phyloP scores from a whole-genome alignment of 1,140 invertebrate genomes.

The Latrodectus geometricus region DNA sequence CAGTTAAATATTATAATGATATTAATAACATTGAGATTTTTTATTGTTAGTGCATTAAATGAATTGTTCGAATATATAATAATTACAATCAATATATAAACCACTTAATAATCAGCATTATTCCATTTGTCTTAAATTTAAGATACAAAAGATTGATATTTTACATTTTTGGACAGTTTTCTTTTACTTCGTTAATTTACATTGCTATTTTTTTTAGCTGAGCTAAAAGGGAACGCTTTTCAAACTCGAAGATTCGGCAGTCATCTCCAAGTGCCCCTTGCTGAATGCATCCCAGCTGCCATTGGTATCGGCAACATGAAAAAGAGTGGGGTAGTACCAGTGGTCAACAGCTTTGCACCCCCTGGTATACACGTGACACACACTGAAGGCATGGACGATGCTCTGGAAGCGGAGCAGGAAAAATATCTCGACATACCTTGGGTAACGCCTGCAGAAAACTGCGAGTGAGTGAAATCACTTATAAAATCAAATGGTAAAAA shows the following conservation, averaged over 20 bases:
- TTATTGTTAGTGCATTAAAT: too few relatives aligned
- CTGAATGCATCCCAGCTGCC: constrained; percentile 1
- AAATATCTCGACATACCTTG: constrained; percentile 64
- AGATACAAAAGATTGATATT: background rate
- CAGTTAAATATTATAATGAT: too few relatives aligned
- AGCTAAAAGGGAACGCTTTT: constrained; percentile 28
- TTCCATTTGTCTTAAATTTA: background rate
- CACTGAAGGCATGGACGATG: constrained; percentile 65
- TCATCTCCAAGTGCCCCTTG: constrained; percentile 45
- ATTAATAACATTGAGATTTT: too few relatives aligned
- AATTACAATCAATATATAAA: too few relatives aligned
- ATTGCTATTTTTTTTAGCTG: constrained; percentile 2
- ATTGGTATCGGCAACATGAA: background rate
- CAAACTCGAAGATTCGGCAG: constrained; percentile 28
- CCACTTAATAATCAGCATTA: too few relatives aligned
- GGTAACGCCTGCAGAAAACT: constrained; percentile 64
- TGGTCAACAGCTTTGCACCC: constrained; percentile 39
- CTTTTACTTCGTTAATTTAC: too few relatives aligned
- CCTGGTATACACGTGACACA: constrained; percentile 31
- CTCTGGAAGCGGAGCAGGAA: constrained; percentile 66
- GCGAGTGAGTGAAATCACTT: constrained; percentile 57
- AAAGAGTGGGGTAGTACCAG: constrained; percentile 27
- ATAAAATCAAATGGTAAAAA: too few relatives aligned
- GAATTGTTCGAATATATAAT: too few relatives aligned
- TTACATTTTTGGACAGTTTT: background rate